Conservation (phyloP, 2,113 vertebrate genomes). For the Bubo scandiacus region DNA sequence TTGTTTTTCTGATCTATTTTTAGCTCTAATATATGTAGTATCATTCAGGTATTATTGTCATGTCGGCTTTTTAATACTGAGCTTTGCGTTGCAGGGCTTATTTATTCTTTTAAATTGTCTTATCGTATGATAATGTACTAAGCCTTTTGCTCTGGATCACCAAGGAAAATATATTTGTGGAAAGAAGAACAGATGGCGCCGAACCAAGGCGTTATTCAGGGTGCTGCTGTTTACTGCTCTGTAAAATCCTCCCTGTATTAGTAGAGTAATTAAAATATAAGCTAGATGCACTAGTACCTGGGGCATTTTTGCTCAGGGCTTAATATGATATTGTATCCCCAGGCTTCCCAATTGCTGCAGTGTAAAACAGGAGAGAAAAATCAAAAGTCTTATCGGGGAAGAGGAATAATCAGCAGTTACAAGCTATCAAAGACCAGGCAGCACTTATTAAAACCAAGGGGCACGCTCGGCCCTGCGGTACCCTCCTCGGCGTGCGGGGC, state of each 20-base stretch:
- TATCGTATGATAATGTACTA: background rate
- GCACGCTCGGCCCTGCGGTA: background rate
- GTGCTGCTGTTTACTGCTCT: background rate
- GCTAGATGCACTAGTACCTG: background rate
- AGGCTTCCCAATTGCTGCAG: background rate
- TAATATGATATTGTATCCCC: background rate
- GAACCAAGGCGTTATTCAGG: background rate
- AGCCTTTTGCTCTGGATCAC: background rate
- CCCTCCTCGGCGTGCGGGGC: background rate
- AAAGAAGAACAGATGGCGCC: constrained; percentile 44
- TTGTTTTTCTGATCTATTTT: background rate
- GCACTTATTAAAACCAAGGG: background rate
- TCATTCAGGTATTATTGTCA: background rate
- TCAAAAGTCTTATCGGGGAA: background rate
- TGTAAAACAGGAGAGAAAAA: background rate
- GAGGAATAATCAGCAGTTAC: background rate
- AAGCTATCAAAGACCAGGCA: background rate
- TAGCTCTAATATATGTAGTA: background rate
- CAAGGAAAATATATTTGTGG: constrained; percentile 18
- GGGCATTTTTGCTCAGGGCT: background rate
- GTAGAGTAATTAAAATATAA: background rate
- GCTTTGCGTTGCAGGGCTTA: background rate
- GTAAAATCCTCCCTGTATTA: constrained; percentile 7
- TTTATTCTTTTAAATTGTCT: constrained; percentile 35
- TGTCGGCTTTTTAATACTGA: background rate